A percentile compares a stretch with the other conserved stretches of the same genome.
Conservation (phyloP, 2,797 vertebrate species). For the Buphagus erythrorhynchus region DNA sequence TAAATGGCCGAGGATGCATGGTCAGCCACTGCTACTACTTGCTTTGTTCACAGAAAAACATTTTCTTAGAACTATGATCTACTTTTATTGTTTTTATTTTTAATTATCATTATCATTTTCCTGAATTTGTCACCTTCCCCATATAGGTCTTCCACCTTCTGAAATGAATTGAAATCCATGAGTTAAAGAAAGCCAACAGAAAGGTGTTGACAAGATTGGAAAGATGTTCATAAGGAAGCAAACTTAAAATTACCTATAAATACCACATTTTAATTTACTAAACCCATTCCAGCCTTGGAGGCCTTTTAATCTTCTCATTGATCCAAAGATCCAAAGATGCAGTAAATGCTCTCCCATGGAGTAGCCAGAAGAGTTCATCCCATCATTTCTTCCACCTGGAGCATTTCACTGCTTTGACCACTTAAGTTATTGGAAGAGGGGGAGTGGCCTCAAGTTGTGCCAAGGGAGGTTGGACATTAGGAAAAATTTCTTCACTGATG, state of each 20-base stretch:
- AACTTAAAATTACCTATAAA: background rate
- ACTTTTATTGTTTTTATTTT: background rate
- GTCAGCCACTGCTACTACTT: background rate
- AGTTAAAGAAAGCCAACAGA: background rate
- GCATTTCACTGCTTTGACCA: background rate
- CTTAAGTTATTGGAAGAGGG: fast-evolving
- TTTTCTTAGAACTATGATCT: background rate
- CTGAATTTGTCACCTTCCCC: background rate
- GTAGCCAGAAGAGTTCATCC: background rate
- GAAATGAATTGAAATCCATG: background rate
- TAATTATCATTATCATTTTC: background rate
- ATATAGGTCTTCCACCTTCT: background rate
- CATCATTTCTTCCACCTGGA: background rate
- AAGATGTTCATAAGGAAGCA: background rate
- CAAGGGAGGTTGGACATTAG: background rate
- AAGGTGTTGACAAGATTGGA: background rate
- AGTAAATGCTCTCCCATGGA: background rate
- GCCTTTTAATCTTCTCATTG: background rate
- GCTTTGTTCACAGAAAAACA: background rate
- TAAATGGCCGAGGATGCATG: background rate
- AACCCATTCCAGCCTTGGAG: background rate
- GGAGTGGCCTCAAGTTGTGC: background rate
- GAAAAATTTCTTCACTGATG: background rate
- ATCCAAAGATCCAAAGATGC: background rate
- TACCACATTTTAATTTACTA: background rate